phyloP scores from a whole-genome alignment of 2,888 invertebrate genomes.

The Sarcophaga carnaria region DNA sequence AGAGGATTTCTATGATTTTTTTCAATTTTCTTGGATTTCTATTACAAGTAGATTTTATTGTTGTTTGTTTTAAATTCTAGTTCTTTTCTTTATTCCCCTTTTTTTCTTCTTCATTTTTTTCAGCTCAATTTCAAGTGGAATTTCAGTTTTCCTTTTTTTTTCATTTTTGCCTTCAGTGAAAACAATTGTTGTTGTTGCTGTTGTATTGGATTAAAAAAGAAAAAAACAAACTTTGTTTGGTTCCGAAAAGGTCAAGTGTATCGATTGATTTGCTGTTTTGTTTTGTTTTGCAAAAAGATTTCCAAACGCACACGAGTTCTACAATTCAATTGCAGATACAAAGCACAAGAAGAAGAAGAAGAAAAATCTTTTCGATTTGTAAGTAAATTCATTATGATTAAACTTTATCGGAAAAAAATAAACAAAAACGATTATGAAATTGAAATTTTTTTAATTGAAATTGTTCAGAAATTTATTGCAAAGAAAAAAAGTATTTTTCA shows the following conservation, averaged over 20 bases:
- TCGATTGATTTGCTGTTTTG: slow-evolving; percentile 44
- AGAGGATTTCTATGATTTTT: slow-evolving; percentile 34
- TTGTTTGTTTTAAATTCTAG: slow-evolving; percentile 8
- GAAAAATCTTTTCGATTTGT: neutral
- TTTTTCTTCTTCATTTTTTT: slow-evolving; percentile 2
- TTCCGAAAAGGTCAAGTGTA: slow-evolving; percentile 58
- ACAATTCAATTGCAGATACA: neutral
- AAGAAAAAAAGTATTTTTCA: too few species aligned
- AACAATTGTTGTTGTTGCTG: slow-evolving; percentile 49
- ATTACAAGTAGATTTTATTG: slow-evolving; percentile 57
- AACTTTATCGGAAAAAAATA: neutral
- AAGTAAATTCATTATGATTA: neutral
- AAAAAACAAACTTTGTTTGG: slow-evolving; percentile 19
- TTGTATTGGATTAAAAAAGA: neutral
- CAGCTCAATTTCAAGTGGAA: slow-evolving; percentile 53
- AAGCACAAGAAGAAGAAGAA: neutral
- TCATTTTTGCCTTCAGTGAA: slow-evolving; percentile 45
- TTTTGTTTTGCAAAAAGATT: neutral
- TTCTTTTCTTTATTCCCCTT: slow-evolving; percentile 12
- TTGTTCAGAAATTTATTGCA: too few species aligned
- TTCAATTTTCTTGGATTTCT: slow-evolving; percentile 37
- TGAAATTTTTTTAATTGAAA: neutral
- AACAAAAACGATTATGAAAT: neutral
- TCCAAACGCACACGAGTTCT: neutral
- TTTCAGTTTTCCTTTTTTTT: neutral